These are phyloP conservation scores for Helarctos malayanus DNA, from an alignment of 2,797 vertebrate genomes.

Conservation along the genomic window DNA sequence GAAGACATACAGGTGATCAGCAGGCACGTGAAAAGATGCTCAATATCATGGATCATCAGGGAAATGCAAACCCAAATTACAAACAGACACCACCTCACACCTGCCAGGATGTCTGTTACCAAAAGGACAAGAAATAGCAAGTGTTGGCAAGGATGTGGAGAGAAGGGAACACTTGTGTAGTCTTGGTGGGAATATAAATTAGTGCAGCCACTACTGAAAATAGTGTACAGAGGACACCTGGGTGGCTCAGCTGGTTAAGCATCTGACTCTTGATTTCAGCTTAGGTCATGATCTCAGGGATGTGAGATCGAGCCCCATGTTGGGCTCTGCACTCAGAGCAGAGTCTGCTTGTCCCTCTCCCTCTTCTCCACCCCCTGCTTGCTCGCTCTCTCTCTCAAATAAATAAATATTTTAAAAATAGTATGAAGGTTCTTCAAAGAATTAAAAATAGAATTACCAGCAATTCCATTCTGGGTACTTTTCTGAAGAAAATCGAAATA, in stretches of 20 bases:
- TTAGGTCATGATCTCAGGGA: not conserved
- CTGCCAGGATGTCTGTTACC: not conserved
- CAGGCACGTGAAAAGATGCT: not conserved
- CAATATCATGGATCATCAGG: not conserved
- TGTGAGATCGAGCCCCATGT: not conserved
- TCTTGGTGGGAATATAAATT: not conserved
- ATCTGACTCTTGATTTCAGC: not conserved
- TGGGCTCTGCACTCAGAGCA: not conserved
- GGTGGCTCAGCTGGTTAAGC: not conserved
- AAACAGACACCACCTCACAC: not conserved
- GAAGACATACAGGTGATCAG: not conserved
- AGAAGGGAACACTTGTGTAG: not conserved
- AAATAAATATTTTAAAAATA: not conserved
- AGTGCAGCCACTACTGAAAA: not conserved
- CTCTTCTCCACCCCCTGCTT: not conserved
- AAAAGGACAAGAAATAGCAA: not conserved
- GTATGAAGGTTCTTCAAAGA: not conserved
- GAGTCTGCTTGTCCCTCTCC: not conserved
- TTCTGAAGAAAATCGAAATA: not conserved
- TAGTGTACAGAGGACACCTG: not conserved
- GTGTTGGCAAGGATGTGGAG: not conserved
- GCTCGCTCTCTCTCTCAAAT: not conserved
- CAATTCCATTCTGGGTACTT: not conserved
- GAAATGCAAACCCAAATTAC: not conserved
- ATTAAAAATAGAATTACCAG: not conserved